A percentile compares a stretch with the other conserved stretches of the same genome.
These are phyloP conservation scores for Pluvialis apricaria DNA, from an alignment of 2,113 vertebrate species.

Conservation along the genomic window DNA sequence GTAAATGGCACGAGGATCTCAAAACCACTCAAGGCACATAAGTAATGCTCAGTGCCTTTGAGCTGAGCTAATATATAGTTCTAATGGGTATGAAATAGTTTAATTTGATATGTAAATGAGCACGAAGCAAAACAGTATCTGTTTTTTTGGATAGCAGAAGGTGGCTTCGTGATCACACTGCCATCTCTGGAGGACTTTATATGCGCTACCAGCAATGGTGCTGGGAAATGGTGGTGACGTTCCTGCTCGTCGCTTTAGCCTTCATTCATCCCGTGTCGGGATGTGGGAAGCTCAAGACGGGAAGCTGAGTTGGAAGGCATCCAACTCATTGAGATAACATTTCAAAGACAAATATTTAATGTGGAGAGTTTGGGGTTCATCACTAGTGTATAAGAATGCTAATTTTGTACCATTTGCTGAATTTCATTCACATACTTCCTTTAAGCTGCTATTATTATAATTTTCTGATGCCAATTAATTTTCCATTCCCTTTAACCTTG, in stretches of 20 bases:
- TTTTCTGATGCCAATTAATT: conserved; percentile 57
- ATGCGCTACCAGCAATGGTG: accelerated
- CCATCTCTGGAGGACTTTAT: accelerated
- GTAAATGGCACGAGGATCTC: background rate
- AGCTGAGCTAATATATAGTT: background rate
- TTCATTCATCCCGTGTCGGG: background rate
- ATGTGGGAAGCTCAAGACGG: background rate
- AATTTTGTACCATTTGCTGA: conserved; percentile 8
- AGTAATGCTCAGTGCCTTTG: accelerated
- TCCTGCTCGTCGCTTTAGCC: background rate
- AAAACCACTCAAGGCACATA: accelerated
- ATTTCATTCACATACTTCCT: background rate
- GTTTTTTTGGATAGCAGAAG: background rate
- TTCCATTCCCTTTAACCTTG: conserved; percentile 2
- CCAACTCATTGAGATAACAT: background rate
- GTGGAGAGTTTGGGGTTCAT: background rate
- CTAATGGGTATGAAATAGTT: background rate
- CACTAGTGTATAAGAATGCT: background rate
- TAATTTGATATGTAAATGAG: background rate
- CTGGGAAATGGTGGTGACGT: background rate
- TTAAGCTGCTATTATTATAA: background rate
- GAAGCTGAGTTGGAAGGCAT: background rate
- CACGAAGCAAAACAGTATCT: background rate
- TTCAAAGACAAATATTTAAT: background rate
- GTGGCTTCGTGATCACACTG: accelerated